A percentile compares a stretch with the other conserved stretches of the same genome.
These are phyloP conservation scores for Caenorhabditis becei DNA, from an alignment of 2,888 invertebrate genomes.

Conservation along the genomic window DNA sequence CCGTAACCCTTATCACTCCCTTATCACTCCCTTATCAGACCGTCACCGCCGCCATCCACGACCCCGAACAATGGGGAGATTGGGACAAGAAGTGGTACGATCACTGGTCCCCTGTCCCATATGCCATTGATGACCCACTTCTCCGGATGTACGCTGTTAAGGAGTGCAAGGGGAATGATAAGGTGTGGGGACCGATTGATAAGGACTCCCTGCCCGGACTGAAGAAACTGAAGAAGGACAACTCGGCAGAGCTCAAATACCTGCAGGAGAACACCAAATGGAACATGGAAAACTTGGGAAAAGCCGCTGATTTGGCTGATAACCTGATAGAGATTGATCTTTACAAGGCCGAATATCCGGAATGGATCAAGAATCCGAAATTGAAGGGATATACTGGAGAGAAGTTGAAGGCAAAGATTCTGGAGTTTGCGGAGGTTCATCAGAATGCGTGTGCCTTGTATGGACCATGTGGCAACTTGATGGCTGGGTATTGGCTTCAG, in stretches of 20 bases:
- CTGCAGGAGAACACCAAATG: slow-evolving; percentile 68
- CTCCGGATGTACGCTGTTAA: slow-evolving; percentile 75
- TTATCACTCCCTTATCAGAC: too few species aligned
- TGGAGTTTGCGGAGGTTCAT: slow-evolving; percentile 71
- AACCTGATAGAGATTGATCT: slow-evolving; percentile 72
- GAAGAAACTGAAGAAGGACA: slow-evolving; percentile 48
- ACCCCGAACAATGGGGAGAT: slow-evolving; percentile 68
- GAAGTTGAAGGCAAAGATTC: slow-evolving; percentile 51
- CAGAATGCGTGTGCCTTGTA: slow-evolving; percentile 72
- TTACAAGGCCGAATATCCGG: slow-evolving; percentile 65
- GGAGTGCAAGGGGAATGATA: slow-evolving; percentile 64
- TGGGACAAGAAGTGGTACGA: slow-evolving; percentile 65
- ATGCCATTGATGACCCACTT: slow-evolving; percentile 74
- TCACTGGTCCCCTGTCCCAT: slow-evolving; percentile 74
- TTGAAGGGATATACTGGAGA: slow-evolving; percentile 63
- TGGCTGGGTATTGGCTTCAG: slow-evolving; percentile 74
- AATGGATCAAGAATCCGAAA: slow-evolving; percentile 67
- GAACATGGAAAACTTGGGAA: slow-evolving; percentile 67
- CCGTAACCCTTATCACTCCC: too few species aligned
- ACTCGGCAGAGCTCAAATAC: slow-evolving; percentile 60
- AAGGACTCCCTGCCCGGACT: slow-evolving; percentile 67
- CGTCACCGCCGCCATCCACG: slow-evolving; percentile 67
- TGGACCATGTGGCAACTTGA: slow-evolving; percentile 69
- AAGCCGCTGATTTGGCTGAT: slow-evolving; percentile 75
- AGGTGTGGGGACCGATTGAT: slow-evolving; percentile 71